Evolutionary conservation across 2,888 invertebrate genomes (phyloP).

Genomic region (Apamea epomidion): DNA sequence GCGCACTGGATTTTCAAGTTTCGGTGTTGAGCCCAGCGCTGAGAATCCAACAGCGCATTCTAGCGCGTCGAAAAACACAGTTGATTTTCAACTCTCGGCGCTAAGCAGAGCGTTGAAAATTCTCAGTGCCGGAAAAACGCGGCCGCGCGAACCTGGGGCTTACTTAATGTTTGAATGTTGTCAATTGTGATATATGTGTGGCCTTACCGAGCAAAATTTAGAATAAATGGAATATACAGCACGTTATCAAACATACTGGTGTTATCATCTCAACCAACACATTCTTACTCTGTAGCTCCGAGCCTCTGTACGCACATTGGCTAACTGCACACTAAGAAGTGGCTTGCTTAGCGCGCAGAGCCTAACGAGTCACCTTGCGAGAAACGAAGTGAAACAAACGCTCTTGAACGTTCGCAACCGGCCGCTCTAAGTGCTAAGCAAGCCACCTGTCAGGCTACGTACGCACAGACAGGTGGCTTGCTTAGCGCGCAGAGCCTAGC

Average conservation of each 20-base stretch:
- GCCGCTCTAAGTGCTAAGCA: no score
- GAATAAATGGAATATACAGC: constrained; percentile 13
- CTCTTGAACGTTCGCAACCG: no score
- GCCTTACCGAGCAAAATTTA: constrained; percentile 49
- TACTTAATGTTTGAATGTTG: constrained; percentile 41
- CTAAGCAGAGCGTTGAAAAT: not conserved
- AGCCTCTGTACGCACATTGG: not conserved
- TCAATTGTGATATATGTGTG: constrained; percentile 56
- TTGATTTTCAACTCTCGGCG: not conserved
- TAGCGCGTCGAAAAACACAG: not conserved
- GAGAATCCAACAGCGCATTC: no score
- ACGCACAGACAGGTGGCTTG: no score
- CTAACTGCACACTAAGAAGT: not conserved
- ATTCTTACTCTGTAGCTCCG: not conserved
- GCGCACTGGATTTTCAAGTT: not conserved
- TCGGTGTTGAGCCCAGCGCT: not conserved
- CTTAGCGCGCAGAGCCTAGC: no score
- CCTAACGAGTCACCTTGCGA: no score
- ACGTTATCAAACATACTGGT: not conserved
- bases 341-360: not conserved
- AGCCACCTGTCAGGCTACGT: no score
- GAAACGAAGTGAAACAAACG: no score
- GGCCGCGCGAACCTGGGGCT: not conserved
- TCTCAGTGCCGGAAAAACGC: not conserved
- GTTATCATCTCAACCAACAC: not conserved